A percentile compares a stretch with the other conserved stretches of the same genome.
phyloP scores from a whole-genome alignment of 2,113 vertebrate species.

The Eira barbara region DNA sequence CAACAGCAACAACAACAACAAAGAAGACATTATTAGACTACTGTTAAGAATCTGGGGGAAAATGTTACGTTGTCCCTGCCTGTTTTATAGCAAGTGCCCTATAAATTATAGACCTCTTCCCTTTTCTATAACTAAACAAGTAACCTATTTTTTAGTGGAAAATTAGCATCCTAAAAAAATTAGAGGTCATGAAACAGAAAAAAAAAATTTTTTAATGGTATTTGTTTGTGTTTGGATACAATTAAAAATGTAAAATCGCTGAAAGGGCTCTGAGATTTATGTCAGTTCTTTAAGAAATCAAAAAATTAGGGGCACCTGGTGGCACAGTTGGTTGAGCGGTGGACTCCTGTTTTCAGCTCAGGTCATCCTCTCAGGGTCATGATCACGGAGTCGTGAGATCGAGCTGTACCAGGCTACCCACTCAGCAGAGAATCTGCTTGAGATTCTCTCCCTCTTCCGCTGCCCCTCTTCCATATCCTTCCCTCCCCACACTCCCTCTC shows the following conservation, averaged over 20 bases:
- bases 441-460: neutral
- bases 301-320: neutral
- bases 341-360: neutral
- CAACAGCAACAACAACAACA: neutral
- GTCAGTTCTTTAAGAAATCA: slow-evolving; percentile 12
- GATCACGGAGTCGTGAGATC: neutral
- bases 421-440: neutral
- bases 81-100: neutral
- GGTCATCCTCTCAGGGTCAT: neutral
- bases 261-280: neutral
- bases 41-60: neutral
- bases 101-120: neutral
- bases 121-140: neutral
- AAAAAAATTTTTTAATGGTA: neutral
- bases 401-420: neutral
- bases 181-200: neutral
- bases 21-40: neutral
- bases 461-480: neutral
- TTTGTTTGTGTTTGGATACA: neutral
- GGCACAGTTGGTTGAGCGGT: neutral
- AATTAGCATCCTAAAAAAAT: neutral
- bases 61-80: neutral
- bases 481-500: neutral
- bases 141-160: neutral
- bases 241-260: neutral